phyloP scores from a whole-genome alignment of 2,888 invertebrate genomes.

The Ischnura elegans region DNA sequence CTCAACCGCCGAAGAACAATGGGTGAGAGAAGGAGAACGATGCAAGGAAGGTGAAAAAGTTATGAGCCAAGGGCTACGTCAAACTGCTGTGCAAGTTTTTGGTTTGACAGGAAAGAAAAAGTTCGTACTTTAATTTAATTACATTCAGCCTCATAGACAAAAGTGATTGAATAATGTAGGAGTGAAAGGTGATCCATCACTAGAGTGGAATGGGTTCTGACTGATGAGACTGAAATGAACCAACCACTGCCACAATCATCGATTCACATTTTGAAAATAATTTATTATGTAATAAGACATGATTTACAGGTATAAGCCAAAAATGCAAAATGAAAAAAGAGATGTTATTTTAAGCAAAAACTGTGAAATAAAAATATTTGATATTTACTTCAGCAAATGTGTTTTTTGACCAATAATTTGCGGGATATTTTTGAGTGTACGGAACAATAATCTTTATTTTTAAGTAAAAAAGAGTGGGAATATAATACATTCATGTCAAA shows the following conservation, averaged over 20 bases:
- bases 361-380: neutral
- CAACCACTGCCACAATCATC: neutral
- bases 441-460: neutral
- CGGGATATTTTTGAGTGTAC: neutral
- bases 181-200: neutral
- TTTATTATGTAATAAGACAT: neutral
- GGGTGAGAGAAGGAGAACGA: neutral
- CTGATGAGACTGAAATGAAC: neutral
- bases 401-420: neutral
- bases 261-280: neutral
- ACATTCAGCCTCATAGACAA: neutral
- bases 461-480: too few species aligned
- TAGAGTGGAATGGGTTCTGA: neutral
- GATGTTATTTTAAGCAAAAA: neutral
- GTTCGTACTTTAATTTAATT: neutral
- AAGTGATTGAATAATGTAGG: neutral
- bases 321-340: neutral
- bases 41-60: conserved; percentile 11
- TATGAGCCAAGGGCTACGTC: neutral
- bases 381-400: neutral
- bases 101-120: neutral
- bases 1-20: neutral
- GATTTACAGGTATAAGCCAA: neutral
- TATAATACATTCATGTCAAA: neutral
- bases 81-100: neutral